A percentile compares a stretch with the other conserved stretches of the same genome.
Evolutionary conservation across 2,888 invertebrate species (phyloP).

Genomic region (Lithophane socia): DNA sequence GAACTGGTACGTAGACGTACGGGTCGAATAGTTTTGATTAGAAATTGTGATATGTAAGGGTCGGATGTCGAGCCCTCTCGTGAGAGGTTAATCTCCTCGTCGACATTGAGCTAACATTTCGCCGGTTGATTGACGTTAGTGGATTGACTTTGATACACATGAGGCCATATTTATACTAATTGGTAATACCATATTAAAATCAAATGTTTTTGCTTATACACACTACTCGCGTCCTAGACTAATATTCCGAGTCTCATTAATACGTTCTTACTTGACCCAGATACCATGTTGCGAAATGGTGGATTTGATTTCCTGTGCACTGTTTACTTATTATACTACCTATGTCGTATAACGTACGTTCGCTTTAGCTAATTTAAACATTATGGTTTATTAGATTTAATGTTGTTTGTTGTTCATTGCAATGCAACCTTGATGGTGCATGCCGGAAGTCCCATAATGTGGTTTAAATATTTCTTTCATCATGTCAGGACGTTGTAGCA

Average conservation of each 20-base stretch:
- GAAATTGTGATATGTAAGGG: constrained; percentile 66
- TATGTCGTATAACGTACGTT: constrained; percentile 27
- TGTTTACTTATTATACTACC: constrained; percentile 47
- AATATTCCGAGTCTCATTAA: constrained; percentile 70
- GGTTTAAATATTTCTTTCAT: constrained; percentile 29
- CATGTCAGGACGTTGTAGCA: constrained; percentile 13
- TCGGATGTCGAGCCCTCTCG: constrained; percentile 71
- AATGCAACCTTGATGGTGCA: constrained; percentile 33
- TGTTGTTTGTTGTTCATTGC: constrained; percentile 34
- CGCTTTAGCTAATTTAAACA: constrained; percentile 23
- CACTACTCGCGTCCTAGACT: constrained; percentile 63
- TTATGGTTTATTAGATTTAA: constrained; percentile 61
- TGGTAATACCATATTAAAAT: constrained; percentile 24
- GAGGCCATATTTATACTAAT: constrained; percentile 57
- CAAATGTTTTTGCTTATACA: constrained; percentile 63
- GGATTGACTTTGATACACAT: constrained; percentile 71
- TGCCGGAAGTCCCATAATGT: constrained; percentile 17
- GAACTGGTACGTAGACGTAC: constrained; percentile 18
- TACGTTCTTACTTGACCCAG: constrained; percentile 76
- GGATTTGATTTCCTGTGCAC: constrained; percentile 66
- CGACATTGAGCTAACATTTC: constrained; percentile 77
- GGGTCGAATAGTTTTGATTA: constrained; percentile 64
- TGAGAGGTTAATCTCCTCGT: constrained; percentile 76
- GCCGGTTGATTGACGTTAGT: constrained; percentile 76
- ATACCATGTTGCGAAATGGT: constrained; percentile 73